phyloP scores from a whole-genome alignment of 2,113 vertebrate genomes.

The Cnemophilus loriae region DNA sequence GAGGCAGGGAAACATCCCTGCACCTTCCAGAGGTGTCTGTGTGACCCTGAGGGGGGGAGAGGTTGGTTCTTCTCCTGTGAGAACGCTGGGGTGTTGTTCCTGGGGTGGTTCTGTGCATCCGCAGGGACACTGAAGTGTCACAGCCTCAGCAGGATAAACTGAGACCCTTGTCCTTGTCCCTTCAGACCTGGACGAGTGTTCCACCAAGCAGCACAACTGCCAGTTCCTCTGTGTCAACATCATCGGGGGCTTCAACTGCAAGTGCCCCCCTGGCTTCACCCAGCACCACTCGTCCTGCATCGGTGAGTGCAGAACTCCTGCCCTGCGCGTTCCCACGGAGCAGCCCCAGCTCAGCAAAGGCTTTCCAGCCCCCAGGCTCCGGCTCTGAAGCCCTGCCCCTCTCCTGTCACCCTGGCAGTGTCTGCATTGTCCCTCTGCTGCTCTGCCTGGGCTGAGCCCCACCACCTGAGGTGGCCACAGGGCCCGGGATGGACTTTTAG shows the following conservation, averaged over 20 bases:
- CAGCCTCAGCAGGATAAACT: not conserved
- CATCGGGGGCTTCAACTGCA: conserved; percentile 88
- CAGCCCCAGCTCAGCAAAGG: not conserved
- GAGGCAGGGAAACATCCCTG: not conserved
- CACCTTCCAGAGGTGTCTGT: not conserved
- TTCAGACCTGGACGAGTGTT: conserved; percentile 90
- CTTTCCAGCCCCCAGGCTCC: not conserved
- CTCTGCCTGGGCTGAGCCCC: not conserved
- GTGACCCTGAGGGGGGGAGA: not conserved
- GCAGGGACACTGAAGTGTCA: rapidly evolving
- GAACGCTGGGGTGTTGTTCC: rapidly evolving
- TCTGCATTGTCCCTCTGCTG: not conserved
- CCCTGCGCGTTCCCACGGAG: rapidly evolving
- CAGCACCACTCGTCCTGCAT: conserved; percentile 92
- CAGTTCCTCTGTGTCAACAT: conserved; percentile 95
- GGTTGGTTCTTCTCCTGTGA: not conserved
- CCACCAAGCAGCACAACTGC: conserved; percentile 94
- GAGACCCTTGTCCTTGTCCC: not conserved
- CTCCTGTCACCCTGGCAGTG: not conserved
- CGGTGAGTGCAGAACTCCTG: conserved; percentile 66
- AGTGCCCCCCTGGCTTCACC: conserved; percentile 88
- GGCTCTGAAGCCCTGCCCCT: not conserved
- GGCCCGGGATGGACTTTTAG: too few species aligned
- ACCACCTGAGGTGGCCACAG: rapidly evolving
- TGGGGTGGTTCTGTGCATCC: not conserved